phyloP scores from a whole-genome alignment of 2,797 vertebrate species.

The Poecilia gillii region DNA sequence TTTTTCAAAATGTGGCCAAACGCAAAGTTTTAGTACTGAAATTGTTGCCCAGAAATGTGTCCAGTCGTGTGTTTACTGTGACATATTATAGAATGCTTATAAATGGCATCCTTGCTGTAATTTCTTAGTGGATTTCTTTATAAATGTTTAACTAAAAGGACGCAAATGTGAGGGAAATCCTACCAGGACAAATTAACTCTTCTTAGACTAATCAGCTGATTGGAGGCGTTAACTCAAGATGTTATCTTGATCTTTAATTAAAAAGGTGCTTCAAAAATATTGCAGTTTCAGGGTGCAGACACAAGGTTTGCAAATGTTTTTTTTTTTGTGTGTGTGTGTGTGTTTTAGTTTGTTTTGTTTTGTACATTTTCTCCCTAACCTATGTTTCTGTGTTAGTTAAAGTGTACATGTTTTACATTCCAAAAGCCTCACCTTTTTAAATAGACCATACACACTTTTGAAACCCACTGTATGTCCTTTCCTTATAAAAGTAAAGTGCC shows the following conservation, averaged over 20 bases:
- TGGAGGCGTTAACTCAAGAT: background rate
- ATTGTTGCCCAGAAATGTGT: background rate
- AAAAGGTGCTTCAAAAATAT: conserved; percentile 6
- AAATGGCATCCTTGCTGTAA: background rate
- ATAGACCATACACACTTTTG: background rate
- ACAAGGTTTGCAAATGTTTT: background rate
- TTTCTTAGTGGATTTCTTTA: background rate
- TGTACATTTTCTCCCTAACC: background rate
- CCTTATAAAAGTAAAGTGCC: background rate
- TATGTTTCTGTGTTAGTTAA: background rate
- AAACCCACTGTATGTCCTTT: background rate
- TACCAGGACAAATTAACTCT: background rate
- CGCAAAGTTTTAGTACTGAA: background rate
- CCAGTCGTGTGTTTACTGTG: background rate
- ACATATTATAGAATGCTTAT: background rate
- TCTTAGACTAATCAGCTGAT: background rate
- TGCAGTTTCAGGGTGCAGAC: background rate
- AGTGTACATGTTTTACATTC: background rate
- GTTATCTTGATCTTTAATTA: background rate
- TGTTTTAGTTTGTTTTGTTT: background rate
- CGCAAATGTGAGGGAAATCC: background rate
- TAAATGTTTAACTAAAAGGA: background rate
- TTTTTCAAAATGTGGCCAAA: background rate
- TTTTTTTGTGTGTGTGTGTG: background rate
- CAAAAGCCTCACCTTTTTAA: background rate